These are phyloP conservation scores for Eristalinus sepulchralis DNA, from an alignment of 2,888 invertebrate species.

Conservation along the genomic window DNA sequence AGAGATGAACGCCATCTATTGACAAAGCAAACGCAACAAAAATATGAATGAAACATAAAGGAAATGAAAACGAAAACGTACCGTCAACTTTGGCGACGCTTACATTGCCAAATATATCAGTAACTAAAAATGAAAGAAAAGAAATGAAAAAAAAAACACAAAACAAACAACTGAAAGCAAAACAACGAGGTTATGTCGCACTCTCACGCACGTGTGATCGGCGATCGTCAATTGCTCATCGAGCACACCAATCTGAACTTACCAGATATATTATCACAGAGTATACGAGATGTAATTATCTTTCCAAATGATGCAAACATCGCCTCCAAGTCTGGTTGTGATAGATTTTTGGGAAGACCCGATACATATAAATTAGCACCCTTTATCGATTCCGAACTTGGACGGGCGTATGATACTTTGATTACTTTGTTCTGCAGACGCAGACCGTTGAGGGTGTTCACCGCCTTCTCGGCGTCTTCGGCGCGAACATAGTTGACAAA, in stretches of 20 bases:
- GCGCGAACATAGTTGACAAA: conserved; percentile 99
- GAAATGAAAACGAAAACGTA: conserved; percentile 53
- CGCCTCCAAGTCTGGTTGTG: conserved; percentile 96
- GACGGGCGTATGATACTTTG: conserved; percentile 98
- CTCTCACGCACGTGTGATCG: not conserved
- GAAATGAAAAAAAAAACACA: conserved; percentile 42
- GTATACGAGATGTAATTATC: conserved; percentile 97
- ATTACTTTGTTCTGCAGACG: conserved; percentile 99
- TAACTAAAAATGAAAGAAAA: conserved; percentile 64
- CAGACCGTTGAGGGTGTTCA: conserved; percentile 98
- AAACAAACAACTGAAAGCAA: conserved; percentile 32
- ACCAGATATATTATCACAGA: conserved; percentile 92
- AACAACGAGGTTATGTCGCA: not conserved
- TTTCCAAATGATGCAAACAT: conserved; percentile 97
- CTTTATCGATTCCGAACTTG: conserved; percentile 98
- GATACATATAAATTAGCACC: conserved; percentile 99
- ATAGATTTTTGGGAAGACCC: conserved; percentile 98
- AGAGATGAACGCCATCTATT: not conserved
- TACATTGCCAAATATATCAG: conserved; percentile 68
- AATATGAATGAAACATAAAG: no score
- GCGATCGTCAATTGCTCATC: not conserved
- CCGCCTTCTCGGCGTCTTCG: conserved; percentile 99
- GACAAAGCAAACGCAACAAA: not conserved
- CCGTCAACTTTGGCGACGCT: conserved; percentile 52
- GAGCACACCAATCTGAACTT: conserved; percentile 49